Evolutionary conservation across 92 coral and sea anemone genomes (phyloP).

Genomic region (Actinostola sp.): DNA sequence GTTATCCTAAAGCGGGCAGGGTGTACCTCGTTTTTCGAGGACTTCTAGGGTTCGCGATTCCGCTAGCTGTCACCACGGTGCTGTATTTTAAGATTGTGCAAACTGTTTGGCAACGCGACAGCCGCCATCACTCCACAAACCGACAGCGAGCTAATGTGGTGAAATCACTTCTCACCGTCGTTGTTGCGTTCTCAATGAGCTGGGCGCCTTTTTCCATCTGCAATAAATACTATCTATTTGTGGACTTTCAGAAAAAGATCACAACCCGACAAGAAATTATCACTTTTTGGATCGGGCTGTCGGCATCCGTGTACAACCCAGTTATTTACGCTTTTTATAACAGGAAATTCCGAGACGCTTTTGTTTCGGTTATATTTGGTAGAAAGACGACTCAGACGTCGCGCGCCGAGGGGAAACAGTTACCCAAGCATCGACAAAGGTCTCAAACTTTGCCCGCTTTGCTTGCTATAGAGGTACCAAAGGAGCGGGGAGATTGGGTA

Average conservation of each 20-base stretch:
- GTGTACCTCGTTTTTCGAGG: conserved; percentile 58
- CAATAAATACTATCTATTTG: conserved; percentile 53
- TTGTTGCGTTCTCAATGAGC: conserved; percentile 68
- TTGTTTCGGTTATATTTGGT: conserved; percentile 50
- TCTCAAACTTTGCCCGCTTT: conserved; percentile 30
- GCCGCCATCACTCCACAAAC: conserved; percentile 29
- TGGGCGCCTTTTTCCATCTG: conserved; percentile 78
- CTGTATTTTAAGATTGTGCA: conserved; percentile 67
- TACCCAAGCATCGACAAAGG: conserved; percentile 19
- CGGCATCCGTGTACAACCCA: conserved; percentile 79
- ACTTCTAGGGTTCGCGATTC: conserved; percentile 48
- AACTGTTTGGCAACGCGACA: conserved; percentile 56
- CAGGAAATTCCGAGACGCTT: conserved; percentile 77
- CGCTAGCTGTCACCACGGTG: conserved; percentile 36
- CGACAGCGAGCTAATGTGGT: conserved; percentile 58
- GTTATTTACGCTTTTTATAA: conserved; percentile 76
- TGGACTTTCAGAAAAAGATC: conserved; percentile 14
- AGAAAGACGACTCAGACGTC: not conserved
- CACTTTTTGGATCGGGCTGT: conserved; percentile 76
- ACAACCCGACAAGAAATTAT: conserved; percentile 61
- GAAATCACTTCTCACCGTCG: conserved; percentile 65
- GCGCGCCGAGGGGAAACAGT: not conserved
- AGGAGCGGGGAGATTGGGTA: too few relatives aligned
- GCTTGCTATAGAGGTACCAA: not conserved
- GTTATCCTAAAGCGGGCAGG: conserved; percentile 31